phyloP scores from a whole-genome alignment of 2,888 invertebrate species.

The Miltochrista miniata region DNA sequence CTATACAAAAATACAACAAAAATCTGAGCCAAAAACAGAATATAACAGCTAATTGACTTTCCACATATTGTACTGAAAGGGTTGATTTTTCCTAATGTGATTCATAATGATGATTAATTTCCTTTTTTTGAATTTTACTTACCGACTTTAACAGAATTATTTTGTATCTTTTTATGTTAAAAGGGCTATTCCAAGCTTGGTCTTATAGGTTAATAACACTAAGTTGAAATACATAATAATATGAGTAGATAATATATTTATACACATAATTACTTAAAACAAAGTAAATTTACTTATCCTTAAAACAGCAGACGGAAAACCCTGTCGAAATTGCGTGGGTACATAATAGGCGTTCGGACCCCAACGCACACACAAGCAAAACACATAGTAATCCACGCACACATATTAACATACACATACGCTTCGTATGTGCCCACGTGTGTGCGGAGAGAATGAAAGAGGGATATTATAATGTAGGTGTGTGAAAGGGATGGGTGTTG shows the following conservation, averaged over 20 bases:
- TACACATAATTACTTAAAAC: constrained; percentile 15
- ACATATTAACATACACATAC: constrained; percentile 55
- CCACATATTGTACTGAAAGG: too few relatives aligned
- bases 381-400: constrained; percentile 59
- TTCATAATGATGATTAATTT: too few relatives aligned
- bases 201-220: too few relatives aligned
- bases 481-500: constrained; percentile 70
- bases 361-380: constrained; percentile 63
- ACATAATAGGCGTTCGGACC: constrained; percentile 73
- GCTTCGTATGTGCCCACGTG: constrained; percentile 69
- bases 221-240: too few relatives aligned
- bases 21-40: too few relatives aligned
- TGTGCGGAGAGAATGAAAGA: constrained; percentile 60
- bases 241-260: neutral
- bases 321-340: constrained; percentile 68
- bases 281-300: constrained; percentile 32
- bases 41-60: too few relatives aligned
- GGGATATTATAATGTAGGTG: constrained; percentile 42
- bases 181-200: too few relatives aligned
- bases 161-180: too few relatives aligned
- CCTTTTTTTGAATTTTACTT: too few relatives aligned
- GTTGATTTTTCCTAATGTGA: too few relatives aligned
- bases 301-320: constrained; percentile 52
- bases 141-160: too few relatives aligned
- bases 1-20: too few relatives aligned